Conservation (phyloP, 2,113 vertebrate species). For the Eupsittula cactorum region DNA sequence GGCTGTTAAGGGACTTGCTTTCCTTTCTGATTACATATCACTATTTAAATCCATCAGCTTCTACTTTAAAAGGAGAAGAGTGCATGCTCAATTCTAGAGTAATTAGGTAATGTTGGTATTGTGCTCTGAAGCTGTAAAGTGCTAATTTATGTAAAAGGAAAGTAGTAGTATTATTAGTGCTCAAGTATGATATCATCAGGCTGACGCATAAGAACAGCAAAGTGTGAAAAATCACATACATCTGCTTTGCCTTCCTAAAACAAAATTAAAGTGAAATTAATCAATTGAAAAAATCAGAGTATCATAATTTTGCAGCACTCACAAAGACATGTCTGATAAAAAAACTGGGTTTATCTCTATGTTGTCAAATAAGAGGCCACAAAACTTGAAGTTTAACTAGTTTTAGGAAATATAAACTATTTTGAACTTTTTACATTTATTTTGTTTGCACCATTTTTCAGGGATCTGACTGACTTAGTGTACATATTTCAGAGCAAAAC, state of each 20-base stretch:
- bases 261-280: not conserved
- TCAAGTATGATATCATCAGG: slow-evolving; percentile 56
- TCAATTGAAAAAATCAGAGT: not conserved
- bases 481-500: not conserved
- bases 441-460: not conserved
- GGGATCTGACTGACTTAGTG: not conserved
- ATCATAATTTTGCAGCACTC: not conserved
- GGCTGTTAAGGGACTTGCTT: slow-evolving; percentile 47
- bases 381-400: not conserved
- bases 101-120: slow-evolving; percentile 59
- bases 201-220: not conserved
- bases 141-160: slow-evolving; percentile 63
- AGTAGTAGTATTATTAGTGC: slow-evolving; percentile 42
- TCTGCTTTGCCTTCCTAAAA: slow-evolving; percentile 22
- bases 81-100: slow-evolving; percentile 27
- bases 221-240: slow-evolving; percentile 42
- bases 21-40: slow-evolving; percentile 36
- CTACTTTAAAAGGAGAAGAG: slow-evolving; percentile 55
- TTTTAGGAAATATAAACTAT: not conserved
- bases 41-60: slow-evolving; percentile 37
- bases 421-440: not conserved
- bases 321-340: not conserved
- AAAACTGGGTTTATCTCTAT: not conserved
- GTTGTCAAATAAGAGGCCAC: not conserved
- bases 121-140: slow-evolving; percentile 48